A percentile compares a stretch with the other conserved stretches of the same genome.
Evolutionary conservation across 1,140 invertebrate species (phyloP).

Genomic region (Cecropterus lyciades): DNA sequence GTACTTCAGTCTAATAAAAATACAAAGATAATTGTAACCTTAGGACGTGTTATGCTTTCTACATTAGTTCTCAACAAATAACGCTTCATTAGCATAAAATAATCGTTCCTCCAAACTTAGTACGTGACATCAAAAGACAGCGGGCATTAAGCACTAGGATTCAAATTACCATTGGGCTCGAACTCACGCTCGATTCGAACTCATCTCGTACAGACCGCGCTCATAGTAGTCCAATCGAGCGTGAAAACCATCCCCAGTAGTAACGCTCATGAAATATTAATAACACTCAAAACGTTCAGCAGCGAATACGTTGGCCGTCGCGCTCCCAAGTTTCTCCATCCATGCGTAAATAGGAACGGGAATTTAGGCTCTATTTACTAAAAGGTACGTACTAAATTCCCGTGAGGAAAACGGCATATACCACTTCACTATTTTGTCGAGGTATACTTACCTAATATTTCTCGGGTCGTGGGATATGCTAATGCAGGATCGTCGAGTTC

Average conservation of each 20-base stretch:
- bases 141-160: constrained; percentile 21
- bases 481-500: constrained; percentile 28
- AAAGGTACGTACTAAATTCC: background rate
- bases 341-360: background rate
- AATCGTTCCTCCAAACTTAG: constrained; percentile 13
- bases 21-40: no score
- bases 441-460: constrained; percentile 33
- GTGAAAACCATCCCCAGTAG: constrained; percentile 35
- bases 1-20: no score
- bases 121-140: constrained; percentile 27
- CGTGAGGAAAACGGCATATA: background rate
- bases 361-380: constrained; percentile 1
- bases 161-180: constrained; percentile 22
- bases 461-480: constrained; percentile 35
- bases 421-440: constrained; percentile 1
- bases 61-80: constrained; percentile 1
- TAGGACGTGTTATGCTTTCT: background rate
- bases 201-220: constrained; percentile 20
- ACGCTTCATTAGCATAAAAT: background rate
- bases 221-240: constrained; percentile 38
- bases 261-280: constrained; percentile 44
- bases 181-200: constrained; percentile 35
- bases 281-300: constrained; percentile 33
- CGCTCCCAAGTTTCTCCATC: constrained; percentile 22
- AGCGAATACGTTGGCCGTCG: constrained; percentile 21